Base-by-base conservation (phyloP, 1,140 invertebrate species). In the Apis laboriosa region DNA sequence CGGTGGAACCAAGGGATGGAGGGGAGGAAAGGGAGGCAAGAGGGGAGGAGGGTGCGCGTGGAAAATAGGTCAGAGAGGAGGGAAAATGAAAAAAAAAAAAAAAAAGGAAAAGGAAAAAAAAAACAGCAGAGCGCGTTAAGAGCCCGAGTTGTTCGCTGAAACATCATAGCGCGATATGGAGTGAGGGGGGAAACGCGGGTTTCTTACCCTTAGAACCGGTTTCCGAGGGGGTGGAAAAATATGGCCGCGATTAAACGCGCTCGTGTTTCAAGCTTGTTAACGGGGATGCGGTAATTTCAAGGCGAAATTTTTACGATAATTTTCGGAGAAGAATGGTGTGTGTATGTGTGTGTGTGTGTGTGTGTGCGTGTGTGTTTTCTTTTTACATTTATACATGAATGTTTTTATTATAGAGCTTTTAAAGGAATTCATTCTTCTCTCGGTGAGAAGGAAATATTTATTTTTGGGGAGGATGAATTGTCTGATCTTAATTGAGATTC, bases 1-100 rank as follows among this genome's bases (percentile, higher is more conserved):
- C 76, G 67, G 64, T 19, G 28, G 15, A 17, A 17, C 8, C 13
- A 68, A 75, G 24, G 0, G 55, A 8, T 0, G 19, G 17, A 8
- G 9, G 0, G 17, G 4, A 21, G 66, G n/a, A n/a, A 0, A 12
- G 53, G 21, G 13, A 19, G 19, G 13, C 9, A 63, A 9, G 9
- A 34, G 34, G 24, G 28, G 15, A 34, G 28, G 13, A n/a, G 77
- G 53, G 67, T 17, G 13, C 19, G 3, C 9, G 11, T 49, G n/a
- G 68, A 49, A 74, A 75, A 80, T 80, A 63, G 79, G 79, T 73
- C 79, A 66, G 63, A 64, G 60, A 19, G n/a, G 61, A 53, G n/a
- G 76, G 5, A 24, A 67, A 67, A 64, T 51, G 3, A 28, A 76
- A 28, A 19, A 64, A 19, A 64, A n/a, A 77, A 55, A 63, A 24